These are phyloP conservation scores for Brevipalpus yothersi DNA, from an alignment of 1,140 invertebrate species.

Conservation along the genomic window DNA sequence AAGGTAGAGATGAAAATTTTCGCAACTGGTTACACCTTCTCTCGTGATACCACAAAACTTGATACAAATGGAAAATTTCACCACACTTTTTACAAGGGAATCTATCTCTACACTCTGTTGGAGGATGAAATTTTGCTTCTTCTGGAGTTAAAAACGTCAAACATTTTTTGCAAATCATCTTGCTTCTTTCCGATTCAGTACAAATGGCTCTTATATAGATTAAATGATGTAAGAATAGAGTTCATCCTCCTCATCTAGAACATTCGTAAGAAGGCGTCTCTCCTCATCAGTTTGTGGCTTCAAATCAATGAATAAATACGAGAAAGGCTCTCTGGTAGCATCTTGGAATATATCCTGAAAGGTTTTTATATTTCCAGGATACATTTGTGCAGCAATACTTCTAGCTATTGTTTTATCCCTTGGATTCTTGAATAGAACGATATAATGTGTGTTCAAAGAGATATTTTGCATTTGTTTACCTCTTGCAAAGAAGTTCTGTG, in stretches of 20 bases:
- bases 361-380: not conserved
- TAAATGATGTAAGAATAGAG: no score
- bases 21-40: not conserved
- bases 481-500: not conserved
- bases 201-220: no score
- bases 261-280: not conserved
- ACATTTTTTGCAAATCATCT: no score
- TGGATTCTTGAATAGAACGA: not conserved
- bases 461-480: not conserved
- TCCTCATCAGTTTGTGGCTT: not conserved
- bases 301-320: not conserved
- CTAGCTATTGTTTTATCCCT: not conserved
- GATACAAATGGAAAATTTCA: no score
- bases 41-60: not conserved
- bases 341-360: not conserved
- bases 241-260: not conserved
- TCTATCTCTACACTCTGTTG: no score
- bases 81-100: no score
- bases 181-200: no score
- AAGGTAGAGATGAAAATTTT: no score
- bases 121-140: no score
- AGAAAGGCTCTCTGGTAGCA: not conserved
- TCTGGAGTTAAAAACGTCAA: no score
- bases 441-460: not conserved
- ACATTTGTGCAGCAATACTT: not conserved